phyloP scores from a whole-genome alignment of 2,888 invertebrate species.

The Cheilosia pagana region DNA sequence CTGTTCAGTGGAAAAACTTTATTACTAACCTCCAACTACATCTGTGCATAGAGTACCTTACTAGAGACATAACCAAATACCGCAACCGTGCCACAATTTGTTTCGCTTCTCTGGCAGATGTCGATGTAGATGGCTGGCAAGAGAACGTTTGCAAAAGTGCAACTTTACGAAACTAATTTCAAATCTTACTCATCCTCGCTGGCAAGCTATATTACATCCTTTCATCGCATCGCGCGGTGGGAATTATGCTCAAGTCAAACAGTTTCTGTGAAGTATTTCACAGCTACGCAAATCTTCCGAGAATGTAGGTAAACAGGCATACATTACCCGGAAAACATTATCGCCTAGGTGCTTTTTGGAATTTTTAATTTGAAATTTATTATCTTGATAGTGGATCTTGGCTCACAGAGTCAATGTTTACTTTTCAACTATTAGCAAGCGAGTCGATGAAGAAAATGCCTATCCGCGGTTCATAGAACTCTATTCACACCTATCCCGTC shows the following conservation, averaged over 20 bases:
- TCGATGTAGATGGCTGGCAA: constrained; percentile 17
- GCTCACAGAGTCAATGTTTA: background rate
- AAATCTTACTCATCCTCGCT: constrained; percentile 2
- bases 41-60: background rate
- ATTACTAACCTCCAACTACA: constrained; percentile 10
- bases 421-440: background rate
- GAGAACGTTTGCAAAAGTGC: constrained; percentile 42
- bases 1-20: constrained; percentile 2
- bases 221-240: background rate
- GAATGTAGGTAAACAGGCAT: constrained; percentile 33
- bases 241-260: constrained; percentile 32
- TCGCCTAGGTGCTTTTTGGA: constrained; percentile 11
- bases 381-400: background rate
- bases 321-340: constrained; percentile 29
- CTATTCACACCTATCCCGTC: too few relatives aligned
- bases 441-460: too few relatives aligned
- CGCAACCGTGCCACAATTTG: constrained; percentile 13
- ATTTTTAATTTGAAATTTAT: constrained; percentile 16
- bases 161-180: constrained; percentile 48
- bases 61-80: constrained; percentile 6
- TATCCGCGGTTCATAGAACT: too few relatives aligned
- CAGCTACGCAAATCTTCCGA: constrained; percentile 37
- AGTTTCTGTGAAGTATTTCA: constrained; percentile 18
- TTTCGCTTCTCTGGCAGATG: constrained; percentile 11
- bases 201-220: constrained; percentile 13